phyloP scores from a whole-genome alignment of 2,797 vertebrate genomes.

The Cynodonichthys magdalenae region DNA sequence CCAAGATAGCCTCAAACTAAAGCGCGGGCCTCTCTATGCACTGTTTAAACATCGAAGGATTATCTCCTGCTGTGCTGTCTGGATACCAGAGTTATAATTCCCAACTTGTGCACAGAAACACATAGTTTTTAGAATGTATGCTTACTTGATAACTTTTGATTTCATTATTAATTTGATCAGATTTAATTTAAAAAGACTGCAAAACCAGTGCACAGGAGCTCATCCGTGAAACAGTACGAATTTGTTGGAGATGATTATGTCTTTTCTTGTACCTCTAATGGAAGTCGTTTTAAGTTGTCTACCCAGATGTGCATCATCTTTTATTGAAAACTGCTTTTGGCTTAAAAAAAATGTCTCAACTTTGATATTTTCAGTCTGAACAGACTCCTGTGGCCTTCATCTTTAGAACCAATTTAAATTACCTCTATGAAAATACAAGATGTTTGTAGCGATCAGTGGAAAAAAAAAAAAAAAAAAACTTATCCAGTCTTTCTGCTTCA shows the following conservation, averaged over 20 bases:
- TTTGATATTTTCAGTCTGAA: constrained; percentile 2
- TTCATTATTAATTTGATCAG: no score
- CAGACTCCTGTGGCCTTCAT: not conserved
- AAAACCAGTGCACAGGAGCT: no score
- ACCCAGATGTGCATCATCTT: not conserved
- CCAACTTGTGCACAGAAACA: not conserved
- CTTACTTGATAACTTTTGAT: no score
- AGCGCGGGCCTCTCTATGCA: not conserved
- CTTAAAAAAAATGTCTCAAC: constrained; percentile 27
- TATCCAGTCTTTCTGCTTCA: not conserved
- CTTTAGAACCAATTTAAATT: not conserved
- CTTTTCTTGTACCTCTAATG: not conserved
- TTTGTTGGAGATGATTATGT: no score
- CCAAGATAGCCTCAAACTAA: not conserved
- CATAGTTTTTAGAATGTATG: no score
- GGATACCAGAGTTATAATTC: not conserved
- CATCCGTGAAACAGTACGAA: no score
- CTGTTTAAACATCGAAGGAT: not conserved
- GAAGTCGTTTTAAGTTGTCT: not conserved
- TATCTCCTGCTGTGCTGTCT: not conserved
- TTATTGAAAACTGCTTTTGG: not conserved
- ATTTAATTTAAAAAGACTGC: no score
- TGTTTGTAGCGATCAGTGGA: not conserved
- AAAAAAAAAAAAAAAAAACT: not conserved
- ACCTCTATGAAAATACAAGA: not conserved